Conservation (phyloP, 2,113 vertebrate species). For the Ceyx cyanopectus region DNA sequence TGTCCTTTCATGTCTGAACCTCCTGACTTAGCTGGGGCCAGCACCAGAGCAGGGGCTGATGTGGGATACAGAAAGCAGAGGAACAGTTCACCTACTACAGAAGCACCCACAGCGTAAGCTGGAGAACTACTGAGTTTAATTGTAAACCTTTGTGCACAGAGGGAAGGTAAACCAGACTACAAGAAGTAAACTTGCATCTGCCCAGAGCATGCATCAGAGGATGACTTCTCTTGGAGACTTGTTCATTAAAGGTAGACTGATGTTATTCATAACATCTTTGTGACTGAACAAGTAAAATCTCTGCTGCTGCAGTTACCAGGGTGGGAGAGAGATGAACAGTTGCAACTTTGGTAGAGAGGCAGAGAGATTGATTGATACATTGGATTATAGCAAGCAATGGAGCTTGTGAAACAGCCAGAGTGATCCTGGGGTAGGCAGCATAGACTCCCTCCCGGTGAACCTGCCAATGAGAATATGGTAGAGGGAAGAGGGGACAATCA, state of each 20-base stretch:
- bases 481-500: rapidly evolving
- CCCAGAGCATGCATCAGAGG: rapidly evolving
- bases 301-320: neutral
- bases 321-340: rapidly evolving
- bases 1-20: rapidly evolving
- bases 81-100: neutral
- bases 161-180: neutral
- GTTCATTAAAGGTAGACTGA: rapidly evolving
- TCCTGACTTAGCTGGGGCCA: neutral
- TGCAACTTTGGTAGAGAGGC: rapidly evolving
- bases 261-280: neutral
- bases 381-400: neutral
- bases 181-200: neutral
- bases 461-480: rapidly evolving
- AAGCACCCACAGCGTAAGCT: neutral
- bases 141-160: neutral
- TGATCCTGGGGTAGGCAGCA: rapidly evolving
- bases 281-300: neutral
- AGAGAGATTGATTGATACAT: too few species aligned
- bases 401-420: neutral
- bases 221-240: rapidly evolving
- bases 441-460: rapidly evolving
- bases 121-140: neutral
- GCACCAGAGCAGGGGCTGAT: rapidly evolving
- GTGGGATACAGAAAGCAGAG: rapidly evolving